Percentiles rank a stretch among this genome's conserved stretches.
phyloP scores from a whole-genome alignment of 2,797 vertebrate species.

The Neostethus bicornis region DNA sequence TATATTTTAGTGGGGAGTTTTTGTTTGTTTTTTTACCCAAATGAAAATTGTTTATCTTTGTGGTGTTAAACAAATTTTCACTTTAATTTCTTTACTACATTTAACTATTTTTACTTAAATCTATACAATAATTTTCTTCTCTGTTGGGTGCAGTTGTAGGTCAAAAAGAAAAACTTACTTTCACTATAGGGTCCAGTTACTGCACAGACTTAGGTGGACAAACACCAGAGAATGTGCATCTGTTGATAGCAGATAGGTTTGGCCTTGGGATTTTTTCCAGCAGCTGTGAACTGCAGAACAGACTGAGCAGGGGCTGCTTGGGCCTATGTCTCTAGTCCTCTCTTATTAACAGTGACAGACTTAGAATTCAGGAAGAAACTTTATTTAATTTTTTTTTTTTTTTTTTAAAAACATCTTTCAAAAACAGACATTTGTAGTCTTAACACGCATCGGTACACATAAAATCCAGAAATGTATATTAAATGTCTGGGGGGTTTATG shows the following conservation, averaged over 20 bases:
- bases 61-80: no score
- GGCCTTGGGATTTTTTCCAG: slow-evolving; percentile 66
- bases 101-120: background rate
- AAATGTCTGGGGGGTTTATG: background rate
- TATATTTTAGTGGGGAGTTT: no score
- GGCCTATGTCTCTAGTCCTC: slow-evolving; percentile 39
- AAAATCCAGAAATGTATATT: slow-evolving; percentile 12
- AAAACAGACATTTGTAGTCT: background rate
- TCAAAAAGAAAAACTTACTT: slow-evolving; percentile 23
- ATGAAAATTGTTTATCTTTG: no score
- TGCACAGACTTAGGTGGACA: slow-evolving; percentile 34
- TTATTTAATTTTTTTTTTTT: slow-evolving; percentile 62
- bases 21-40: no score
- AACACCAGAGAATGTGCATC: slow-evolving; percentile 53
- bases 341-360: slow-evolving; percentile 43
- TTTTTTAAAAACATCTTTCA: no score
- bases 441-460: background rate
- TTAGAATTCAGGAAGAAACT: slow-evolving; percentile 60
- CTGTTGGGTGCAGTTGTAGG: background rate
- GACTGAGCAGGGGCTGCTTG: slow-evolving; percentile 46
- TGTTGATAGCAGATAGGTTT: slow-evolving; percentile 57
- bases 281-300: slow-evolving; percentile 63
- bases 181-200: slow-evolving; percentile 1
- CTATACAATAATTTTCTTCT: background rate
- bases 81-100: no score